A percentile compares a stretch with the other conserved stretches of the same genome.
Conservation (phyloP, 2,888 invertebrate genomes). For the Diachrysia chrysitis region DNA sequence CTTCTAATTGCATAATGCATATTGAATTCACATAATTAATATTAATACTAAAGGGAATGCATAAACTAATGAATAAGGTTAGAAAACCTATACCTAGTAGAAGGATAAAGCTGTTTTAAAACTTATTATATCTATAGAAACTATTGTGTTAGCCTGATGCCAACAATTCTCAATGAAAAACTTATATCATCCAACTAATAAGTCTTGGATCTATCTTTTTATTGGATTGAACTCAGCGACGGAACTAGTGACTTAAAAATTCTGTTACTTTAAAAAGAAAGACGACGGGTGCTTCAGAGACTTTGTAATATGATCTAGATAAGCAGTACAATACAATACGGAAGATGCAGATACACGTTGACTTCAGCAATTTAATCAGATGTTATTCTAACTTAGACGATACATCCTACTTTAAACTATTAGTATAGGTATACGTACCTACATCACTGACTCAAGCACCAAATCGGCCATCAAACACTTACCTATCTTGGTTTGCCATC, state of each 20-base stretch:
- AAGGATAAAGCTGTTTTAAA: not conserved
- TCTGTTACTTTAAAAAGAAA: slow-evolving; percentile 29
- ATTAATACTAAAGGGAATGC: too few relatives aligned
- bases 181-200: slow-evolving; percentile 50
- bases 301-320: slow-evolving; percentile 38
- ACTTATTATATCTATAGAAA: too few relatives aligned
- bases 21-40: not conserved
- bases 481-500: too few relatives aligned
- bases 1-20: not conserved
- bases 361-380: not conserved
- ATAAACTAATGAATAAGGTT: not conserved
- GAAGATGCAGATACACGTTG: not conserved
- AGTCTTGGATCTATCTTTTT: slow-evolving; percentile 38
- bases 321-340: slow-evolving; percentile 22
- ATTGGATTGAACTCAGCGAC: slow-evolving; percentile 28
- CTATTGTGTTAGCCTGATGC: too few relatives aligned
- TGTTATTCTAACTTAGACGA: too few relatives aligned
- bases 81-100: not conserved
- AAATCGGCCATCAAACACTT: too few relatives aligned
- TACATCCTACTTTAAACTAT: too few relatives aligned
- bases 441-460: too few relatives aligned
- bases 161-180: slow-evolving; percentile 30
- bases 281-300: slow-evolving; percentile 14
- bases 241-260: slow-evolving; percentile 17
- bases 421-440: too few relatives aligned